Evolutionary conservation across 2,888 invertebrate species (phyloP), one percentile per base, ranked within the genome.

Genomic region (Meganola albula): DNA sequence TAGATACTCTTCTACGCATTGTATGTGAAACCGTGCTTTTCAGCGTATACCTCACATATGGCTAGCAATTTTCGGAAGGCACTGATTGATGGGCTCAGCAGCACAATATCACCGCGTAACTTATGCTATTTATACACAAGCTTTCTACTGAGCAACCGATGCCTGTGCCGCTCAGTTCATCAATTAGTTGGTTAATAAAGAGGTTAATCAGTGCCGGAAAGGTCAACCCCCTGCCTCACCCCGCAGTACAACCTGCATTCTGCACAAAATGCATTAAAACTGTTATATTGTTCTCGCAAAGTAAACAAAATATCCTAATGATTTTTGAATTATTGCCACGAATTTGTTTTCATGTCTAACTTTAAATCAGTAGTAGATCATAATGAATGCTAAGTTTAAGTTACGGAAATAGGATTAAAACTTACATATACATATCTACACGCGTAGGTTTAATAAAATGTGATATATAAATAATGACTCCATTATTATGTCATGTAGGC

Each of bases 201-300:
- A 43, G 7, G 29, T 43, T 54, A 25, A 48, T 52, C 1, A 52
- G 33, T 13, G 21, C 25, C 7, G 47, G 53, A 1, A 50, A 53
- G 1, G 34, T 44, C 13, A 45, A 13, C 47, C 6, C 51, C 53
- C 43, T 50, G 50, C 28, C 48, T 48, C 27, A 50, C 47, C 13
- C 49, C 48, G 25, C 48, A 48, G 14, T 40, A 32, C 34, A 48
- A 16, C 23, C n/a, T n/a, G n/a, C n/a, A n/a, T n/a, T n/a, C n/a
- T n/a, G n/a, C n/a, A n/a, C n/a, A n/a, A n/a, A n/a, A n/a, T n/a
- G n/a, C n/a, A n/a, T n/a, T n/a, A n/a, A n/a, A n/a, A n/a, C n/a
- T n/a, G n/a, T n/a, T n/a, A n/a, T n/a, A n/a, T n/a, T n/a, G n/a
- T n/a, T n/a, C n/a, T n/a, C n/a, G n/a, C n/a, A n/a, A n/a, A n/a